Base-by-base conservation (phyloP, 2,113 vertebrate species). In the Microtus oregoni region DNA sequence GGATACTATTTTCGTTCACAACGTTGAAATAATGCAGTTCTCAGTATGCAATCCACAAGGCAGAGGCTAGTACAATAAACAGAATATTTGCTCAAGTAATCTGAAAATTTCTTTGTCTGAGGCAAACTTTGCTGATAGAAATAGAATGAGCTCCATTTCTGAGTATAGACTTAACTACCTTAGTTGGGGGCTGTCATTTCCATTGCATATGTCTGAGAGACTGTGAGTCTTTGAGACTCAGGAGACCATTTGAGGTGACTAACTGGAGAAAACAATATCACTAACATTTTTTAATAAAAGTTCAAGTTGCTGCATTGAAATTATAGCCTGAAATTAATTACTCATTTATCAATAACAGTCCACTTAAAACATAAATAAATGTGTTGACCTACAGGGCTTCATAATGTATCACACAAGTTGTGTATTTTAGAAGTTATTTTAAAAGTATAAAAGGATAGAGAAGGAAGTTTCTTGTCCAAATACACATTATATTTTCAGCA, bases 391-490 rank as follows among this genome's bases (percentile, higher is more conserved):
- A 96, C 91, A 90, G 77, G 67, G 24, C 52, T 97, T 95, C 96
- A 94, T 97, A 95, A 79, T n/a, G 87, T 93, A 93, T 78, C 82
- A 95, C 41, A 76, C 72, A 89, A 70, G 67, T 91, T 63, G 47
- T 95, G 91, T 96, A 95, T 92, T 97, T 94, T 96, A 50, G 79
- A 95, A 90, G 79, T 94, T 95, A 96, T 96, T 97, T 96, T 94
- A 77, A 97, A 97, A 91, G 55, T 44, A 89, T 75, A 52, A 82
- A 95, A 97, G 63, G 52, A 92, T 41, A 93, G 30, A 97, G 91
- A 94, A 92, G 81, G 67, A 97, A 94, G 76, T 77, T 97, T 97
- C 79, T 67, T 95, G 79, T 93, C 63, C 86, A 94, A 94, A 94
- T 88, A 94, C 88, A 89, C 92, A 94, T 92, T 90, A 91, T 94